Base-by-base conservation (phyloP, 2,888 invertebrate genomes). In the Caenorhabditis sp. region DNA sequence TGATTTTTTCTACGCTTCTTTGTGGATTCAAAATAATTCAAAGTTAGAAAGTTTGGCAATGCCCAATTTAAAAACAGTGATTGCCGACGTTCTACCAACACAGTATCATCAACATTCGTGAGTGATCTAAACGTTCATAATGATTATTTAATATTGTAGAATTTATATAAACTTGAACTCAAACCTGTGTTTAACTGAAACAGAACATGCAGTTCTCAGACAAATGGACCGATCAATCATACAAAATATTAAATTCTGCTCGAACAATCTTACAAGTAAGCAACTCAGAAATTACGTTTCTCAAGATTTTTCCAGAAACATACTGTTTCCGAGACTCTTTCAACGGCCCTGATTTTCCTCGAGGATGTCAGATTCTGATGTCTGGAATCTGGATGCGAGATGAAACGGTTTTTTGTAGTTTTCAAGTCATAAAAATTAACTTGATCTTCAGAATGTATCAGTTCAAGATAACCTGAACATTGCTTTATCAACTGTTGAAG, bases 401-500 rank as follows among this genome's bases (percentile, higher is more conserved):
- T 51, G 26, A 60, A 14, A 55, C 4, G 24, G 69, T 69, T 24
- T 27, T 43, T 49, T 23, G 10, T 27, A 5, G 6, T 14, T 31
- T 26, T 24, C 12, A 5, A 26, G 5, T 62, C 26, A 8, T 14
- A 24, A 14, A 23, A 51, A 36, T 2, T 12, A 10, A 26, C 1
- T 36, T 31, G 24, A 36, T 36, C 14, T 43, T 10, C 36, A 66
- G 64, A 58, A 70, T 17, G 36, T 26, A 24, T 62, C 66, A 1
- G 12, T 43, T 14, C 69, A 70, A 66, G 27, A 37, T 6, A 50
- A 62, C 12, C 21, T 70, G 26, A 70, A 70, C 49, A 27, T 58
- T 5, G 69, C 62, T 27, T 66, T 65, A 23, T 62, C 66, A 31
- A 70, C 69, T 57, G 69, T 66, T 62, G 69, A 70, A 36, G 64